Base-by-base conservation (phyloP, 2,888 invertebrate genomes). In the Oeneis ivallda region DNA sequence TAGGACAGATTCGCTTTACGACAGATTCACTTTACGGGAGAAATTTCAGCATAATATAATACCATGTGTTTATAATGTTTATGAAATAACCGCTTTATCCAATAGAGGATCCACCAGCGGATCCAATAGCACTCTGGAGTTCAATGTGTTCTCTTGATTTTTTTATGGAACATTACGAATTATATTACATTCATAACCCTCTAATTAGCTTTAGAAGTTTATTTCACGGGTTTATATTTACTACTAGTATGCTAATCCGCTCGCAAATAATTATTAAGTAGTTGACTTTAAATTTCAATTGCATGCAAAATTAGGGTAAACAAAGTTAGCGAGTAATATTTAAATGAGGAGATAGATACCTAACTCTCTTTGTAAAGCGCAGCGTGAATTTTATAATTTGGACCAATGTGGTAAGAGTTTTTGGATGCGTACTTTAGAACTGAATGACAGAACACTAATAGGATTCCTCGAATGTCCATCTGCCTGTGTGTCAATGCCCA, bases 251-350 rank as follows among this genome's bases (percentile, higher is more conserved):
- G 32, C 19, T 37, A 56, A 47, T 47, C 15, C 17, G 13, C 19
- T 9, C 52, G 39, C 32, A 53, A 59, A 45, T 54, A 39, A 69
- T n/a, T n/a, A n/a, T n/a, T n/a, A 60, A 56, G 19, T 60, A 49
- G 43, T 53, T 50, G 45, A 59, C 19, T 68, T 71, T 65, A 65
- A 63, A 68, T 71, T 60, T 68, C 52, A 64, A 68, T 66, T 57
- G 56, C 45, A 63, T 67, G 50, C 60, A 62, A 64, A 67, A 26
- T 64, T 50, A 52, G 39, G 13, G 41, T 67, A 65, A 62, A 72
- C 67, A 70, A 69, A 64, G 34, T 68, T 68, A 63, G 62, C 60
- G 43, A 70, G 69, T 70, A 64, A 62, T 66, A 68, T 74, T 71
- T 57, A 72, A 72, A 75, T 65, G 57, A 67, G 67, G 19, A 64